Base-by-base conservation (phyloP, 2,797 vertebrate species). In the Bovichtus variegatus region DNA sequence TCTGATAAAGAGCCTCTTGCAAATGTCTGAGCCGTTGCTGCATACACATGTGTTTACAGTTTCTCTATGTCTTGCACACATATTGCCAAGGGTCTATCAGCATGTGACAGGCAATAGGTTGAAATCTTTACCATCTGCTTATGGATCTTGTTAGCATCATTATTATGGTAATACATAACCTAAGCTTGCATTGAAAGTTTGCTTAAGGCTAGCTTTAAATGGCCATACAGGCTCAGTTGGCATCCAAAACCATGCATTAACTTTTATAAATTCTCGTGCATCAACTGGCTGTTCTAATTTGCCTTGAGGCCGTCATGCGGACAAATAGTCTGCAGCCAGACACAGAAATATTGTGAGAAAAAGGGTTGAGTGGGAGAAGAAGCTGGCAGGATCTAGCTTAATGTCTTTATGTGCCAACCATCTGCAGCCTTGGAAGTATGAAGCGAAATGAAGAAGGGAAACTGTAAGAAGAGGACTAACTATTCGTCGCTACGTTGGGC, bases 81-180 rank as follows among this genome's bases (percentile, higher is more conserved):
- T 43, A 63, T 58, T 65, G 65, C 78, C 59, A 50, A 21, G 5
- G 27, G 29, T 62, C 25, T 41, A 49, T 51, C 36, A 41, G n/a
- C 44, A 50, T 82, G 72, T 46, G 50, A 69, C 34, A 70, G 51
- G 81, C 58, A 65, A 82, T 55, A 62, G 44, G 38, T 59, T 60
- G n/a, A 76, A 84, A 79, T 78, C 51, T 81, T 84, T 80, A 81
- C 72, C 60, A 81, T 78, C 55, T 82, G 73, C 82, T 86, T 65
- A 83, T 80, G 71, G 74, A 80, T 83, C 86, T 81, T 40, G 41
- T 94, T 86, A 80, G 77, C 59, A 16, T 73, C 70, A 86, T 90
- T 91, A 74, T 80, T 80, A 64, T 13, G 31, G 44, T 64, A 84
- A 85, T 71, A 76, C 71, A 76, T 73, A 83, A 87, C 19, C 63